These are phyloP conservation scores for Lipotes vexillifer DNA, from an alignment of 2,113 vertebrate genomes.

Conservation along the genomic window DNA sequence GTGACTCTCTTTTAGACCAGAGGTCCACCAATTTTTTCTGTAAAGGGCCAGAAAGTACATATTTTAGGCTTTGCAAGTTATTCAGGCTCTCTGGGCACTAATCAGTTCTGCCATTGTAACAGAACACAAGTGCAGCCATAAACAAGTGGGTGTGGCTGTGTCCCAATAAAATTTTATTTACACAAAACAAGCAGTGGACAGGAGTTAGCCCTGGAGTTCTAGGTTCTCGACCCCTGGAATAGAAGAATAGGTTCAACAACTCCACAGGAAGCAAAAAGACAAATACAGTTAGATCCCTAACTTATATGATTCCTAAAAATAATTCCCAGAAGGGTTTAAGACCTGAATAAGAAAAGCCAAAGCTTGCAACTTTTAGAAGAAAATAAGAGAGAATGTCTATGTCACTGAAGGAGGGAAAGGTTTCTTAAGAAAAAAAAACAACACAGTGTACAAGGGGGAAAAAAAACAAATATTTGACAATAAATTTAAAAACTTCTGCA, in stretches of 20 bases:
- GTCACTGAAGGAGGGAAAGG: neutral
- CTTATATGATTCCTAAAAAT: neutral
- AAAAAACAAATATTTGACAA: slow-evolving; percentile 4
- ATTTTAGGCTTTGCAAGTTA: neutral
- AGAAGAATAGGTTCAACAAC: slow-evolving; percentile 16
- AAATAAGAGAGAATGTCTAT: neutral
- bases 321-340: slow-evolving; percentile 20
- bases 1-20: neutral
- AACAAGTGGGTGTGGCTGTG: neutral
- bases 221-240: neutral
- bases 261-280: slow-evolving; percentile 20
- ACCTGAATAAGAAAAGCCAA: neutral
- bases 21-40: neutral
- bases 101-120: neutral
- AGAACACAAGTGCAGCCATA: neutral
- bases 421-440: neutral
- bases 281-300: neutral
- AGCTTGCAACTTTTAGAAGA: slow-evolving; percentile 33
- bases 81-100: neutral
- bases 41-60: neutral
- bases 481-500: slow-evolving; percentile 9
- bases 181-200: neutral
- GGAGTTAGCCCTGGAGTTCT: neutral
- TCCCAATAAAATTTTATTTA: slow-evolving; percentile 23
- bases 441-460: neutral